Evolutionary conservation across 2,888 invertebrate species (phyloP), one percentile per base, ranked within the genome.

Genomic region (Ctenicera cuprea): DNA sequence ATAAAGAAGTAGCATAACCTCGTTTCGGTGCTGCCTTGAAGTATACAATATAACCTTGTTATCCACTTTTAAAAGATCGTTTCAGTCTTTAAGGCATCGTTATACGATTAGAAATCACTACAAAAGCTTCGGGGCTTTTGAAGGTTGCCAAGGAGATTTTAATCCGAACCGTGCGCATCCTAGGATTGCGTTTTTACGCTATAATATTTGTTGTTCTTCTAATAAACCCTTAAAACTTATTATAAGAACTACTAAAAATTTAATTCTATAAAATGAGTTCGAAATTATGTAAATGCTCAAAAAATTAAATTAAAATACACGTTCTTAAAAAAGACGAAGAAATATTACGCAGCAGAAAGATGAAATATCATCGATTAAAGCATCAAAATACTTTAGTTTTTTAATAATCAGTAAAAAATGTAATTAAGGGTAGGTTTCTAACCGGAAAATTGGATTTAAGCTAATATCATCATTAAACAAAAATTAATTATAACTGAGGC

Each of bases 1-100:
- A 54, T 54, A 54, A 54, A 30, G 14, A 26, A 54, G 54, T 54
- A 54, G 54, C 26, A 54, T 54, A 54, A 54, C 54, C 26, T 54
- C 54, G 54, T 54, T 54, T 54, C 26, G 54, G 26, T 14, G n/a
- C 14, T 54, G 54, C 54, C 54, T 54, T 54, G 54, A 54, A 54
- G 54, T 54, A 54, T 54, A 54, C 54, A 54, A 54, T 54, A 54
- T 54, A 54, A 54, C 54, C 54, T 54, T 54, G 54, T 54, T 54
- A 54, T 54, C 54, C 54, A 54, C 54, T 54, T n/a, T 54, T 54
- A 54, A 54, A 30, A 54, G 54, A 54, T 54, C 54, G 54, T 54
- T 45, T 54, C 54, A 54, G 54, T 54, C 54, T 54, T 54, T 54
- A 54, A 54, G 54, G 54, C 30, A 54, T 54, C 54, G 54, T 54